These are phyloP conservation scores for Castor canadensis DNA, from an alignment of 2,113 vertebrate genomes.

Conservation along the genomic window DNA sequence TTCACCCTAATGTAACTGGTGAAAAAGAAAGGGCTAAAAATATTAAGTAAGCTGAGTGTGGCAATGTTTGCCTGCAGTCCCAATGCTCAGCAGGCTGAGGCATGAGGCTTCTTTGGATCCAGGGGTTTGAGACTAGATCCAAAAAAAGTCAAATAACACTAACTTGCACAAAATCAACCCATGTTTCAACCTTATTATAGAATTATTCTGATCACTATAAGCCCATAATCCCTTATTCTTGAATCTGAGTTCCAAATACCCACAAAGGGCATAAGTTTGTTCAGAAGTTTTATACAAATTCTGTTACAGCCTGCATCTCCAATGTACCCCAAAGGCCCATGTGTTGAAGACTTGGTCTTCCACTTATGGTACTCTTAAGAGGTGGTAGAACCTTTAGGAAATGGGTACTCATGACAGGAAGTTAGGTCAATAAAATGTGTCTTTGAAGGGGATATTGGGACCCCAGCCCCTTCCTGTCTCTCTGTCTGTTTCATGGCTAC, in stretches of 20 bases:
- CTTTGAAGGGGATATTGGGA: not conserved
- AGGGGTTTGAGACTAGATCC: not conserved
- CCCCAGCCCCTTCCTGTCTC: not conserved
- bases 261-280: not conserved
- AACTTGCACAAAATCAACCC: not conserved
- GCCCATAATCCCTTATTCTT: not conserved
- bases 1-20: not conserved
- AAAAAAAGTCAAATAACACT: not conserved
- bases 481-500: not conserved
- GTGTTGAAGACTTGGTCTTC: too few species aligned
- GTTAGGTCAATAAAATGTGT: not conserved
- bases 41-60: not conserved
- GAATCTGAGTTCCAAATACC: slow-evolving; percentile 2
- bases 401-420: not conserved
- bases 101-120: too few species aligned
- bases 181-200: not conserved
- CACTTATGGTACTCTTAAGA: too few species aligned
- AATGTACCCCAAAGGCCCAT: not conserved
- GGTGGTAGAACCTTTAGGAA: not conserved
- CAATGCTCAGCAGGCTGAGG: not conserved
- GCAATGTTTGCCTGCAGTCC: not conserved
- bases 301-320: not conserved
- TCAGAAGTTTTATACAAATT: not conserved
- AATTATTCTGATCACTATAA: not conserved
- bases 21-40: not conserved